These are phyloP conservation scores for Ectemnius continuus DNA, from an alignment of 2,888 invertebrate species.

Conservation along the genomic window DNA sequence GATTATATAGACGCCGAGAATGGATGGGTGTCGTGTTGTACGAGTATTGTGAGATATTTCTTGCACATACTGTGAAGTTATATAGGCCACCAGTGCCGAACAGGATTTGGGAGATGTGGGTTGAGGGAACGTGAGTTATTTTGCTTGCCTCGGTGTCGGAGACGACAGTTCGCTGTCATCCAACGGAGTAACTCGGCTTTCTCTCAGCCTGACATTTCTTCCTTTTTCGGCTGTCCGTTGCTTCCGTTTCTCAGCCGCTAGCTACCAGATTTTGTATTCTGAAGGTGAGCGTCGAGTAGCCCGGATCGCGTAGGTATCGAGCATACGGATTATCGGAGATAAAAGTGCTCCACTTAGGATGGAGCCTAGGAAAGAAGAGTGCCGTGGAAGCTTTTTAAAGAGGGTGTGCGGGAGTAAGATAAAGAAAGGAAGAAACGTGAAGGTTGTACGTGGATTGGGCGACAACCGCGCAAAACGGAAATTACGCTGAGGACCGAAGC, in stretches of 20 bases:
- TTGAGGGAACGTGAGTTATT: constrained; percentile 7
- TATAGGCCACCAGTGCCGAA: constrained; percentile 3
- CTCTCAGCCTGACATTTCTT: too few relatives aligned
- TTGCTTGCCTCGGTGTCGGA: constrained; percentile 5
- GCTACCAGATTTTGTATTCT: constrained; percentile 50
- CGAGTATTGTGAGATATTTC: not conserved
- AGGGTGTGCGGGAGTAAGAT: constrained; percentile 19
- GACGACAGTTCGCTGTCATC: constrained; percentile 12
- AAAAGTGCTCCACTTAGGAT: constrained; percentile 21
- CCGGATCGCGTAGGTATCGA: constrained; percentile 45
- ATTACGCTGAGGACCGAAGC: constrained; percentile 46
- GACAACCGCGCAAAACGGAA: constrained; percentile 52
- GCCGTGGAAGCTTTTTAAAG: constrained; percentile 57
- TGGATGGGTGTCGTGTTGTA: not conserved
- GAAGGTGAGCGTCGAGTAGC: constrained; percentile 41
- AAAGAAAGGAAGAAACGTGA: constrained; percentile 49
- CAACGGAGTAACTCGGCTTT: not conserved
- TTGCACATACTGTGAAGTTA: not conserved
- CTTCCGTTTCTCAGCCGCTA: not conserved
- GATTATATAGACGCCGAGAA: too few relatives aligned
- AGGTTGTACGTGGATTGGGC: constrained; percentile 60
- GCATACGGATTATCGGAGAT: constrained; percentile 43
- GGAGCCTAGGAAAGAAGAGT: constrained; percentile 40
- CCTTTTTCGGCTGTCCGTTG: constrained; percentile 14
- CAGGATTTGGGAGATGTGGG: not conserved